Conservation (phyloP, 2,888 invertebrate genomes). For the Scaeva pyrastri region DNA sequence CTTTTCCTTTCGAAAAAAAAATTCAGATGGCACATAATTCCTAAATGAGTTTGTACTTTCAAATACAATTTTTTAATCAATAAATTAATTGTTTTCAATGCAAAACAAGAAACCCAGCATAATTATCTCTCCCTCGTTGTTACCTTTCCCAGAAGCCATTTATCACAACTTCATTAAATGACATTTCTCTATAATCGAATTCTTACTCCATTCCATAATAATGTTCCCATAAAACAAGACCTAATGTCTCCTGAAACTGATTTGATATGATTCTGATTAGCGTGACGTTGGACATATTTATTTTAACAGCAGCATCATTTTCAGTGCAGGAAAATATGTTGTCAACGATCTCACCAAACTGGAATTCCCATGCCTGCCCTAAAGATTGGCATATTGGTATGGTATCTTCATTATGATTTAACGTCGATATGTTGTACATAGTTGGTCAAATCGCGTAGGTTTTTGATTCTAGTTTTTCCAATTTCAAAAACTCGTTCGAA, state of each 20-base stretch:
- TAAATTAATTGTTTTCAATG: too few relatives aligned
- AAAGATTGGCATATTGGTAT: constrained; percentile 20
- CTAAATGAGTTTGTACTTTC: too few relatives aligned
- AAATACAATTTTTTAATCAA: too few relatives aligned
- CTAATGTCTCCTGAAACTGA: neutral
- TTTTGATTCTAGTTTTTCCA: neutral
- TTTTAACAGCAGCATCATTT: neutral
- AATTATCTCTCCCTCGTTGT: too few relatives aligned
- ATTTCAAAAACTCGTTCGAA: constrained; percentile 34
- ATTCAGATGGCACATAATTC: too few relatives aligned
- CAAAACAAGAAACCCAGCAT: too few relatives aligned
- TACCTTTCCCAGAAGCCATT: too few relatives aligned
- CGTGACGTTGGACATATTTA: constrained; percentile 7
- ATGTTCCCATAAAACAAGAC: neutral
- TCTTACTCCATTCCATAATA: too few relatives aligned
- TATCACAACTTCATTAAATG: too few relatives aligned
- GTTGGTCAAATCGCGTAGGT: constrained; percentile 6
- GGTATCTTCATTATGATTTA: constrained; percentile 30
- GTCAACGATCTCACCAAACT: constrained; percentile 10
- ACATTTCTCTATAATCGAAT: too few relatives aligned
- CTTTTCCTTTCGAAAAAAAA: too few relatives aligned
- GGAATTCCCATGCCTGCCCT: neutral
- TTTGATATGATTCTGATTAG: neutral
- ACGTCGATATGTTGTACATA: constrained; percentile 3
- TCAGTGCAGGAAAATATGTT: neutral